Evolutionary conservation across 2,888 invertebrate genomes (phyloP).

Genomic region (Agrypnus murinus): DNA sequence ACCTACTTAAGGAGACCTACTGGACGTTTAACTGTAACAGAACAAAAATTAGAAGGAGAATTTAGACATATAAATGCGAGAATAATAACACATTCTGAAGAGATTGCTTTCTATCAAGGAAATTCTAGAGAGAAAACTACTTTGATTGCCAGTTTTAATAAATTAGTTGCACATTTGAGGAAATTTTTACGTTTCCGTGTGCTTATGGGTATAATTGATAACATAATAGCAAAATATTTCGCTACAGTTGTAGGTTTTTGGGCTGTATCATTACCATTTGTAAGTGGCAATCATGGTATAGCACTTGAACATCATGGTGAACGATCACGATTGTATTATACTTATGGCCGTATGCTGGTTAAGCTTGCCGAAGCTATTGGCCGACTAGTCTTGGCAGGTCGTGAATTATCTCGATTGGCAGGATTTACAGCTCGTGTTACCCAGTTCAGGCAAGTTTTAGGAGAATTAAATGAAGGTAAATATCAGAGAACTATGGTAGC

Average conservation of each 20-base stretch:
- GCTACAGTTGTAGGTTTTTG: constrained; percentile 98
- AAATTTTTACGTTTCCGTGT: constrained; percentile 93
- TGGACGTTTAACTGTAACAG: constrained; percentile 90
- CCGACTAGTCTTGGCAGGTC: constrained; percentile 93
- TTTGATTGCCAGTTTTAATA: constrained; percentile 90
- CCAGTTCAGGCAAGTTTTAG: constrained; percentile 88
- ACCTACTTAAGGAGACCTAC: constrained; percentile 92
- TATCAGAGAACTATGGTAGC: constrained; percentile 80
- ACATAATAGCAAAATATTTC: constrained; percentile 96
- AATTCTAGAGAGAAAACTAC: constrained; percentile 92
- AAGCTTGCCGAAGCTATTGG: constrained; percentile 99
- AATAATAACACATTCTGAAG: constrained; percentile 97
- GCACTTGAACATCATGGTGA: constrained; percentile 81
- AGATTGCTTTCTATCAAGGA: constrained; percentile 89
- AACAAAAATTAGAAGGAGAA: constrained; percentile 99
- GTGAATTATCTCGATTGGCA: constrained; percentile 94
- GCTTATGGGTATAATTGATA: constrained; percentile 95
- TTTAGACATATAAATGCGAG: constrained; percentile 97
- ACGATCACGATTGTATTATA: constrained; percentile 92
- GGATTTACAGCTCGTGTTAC: constrained; percentile 96
- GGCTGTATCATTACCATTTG: constrained; percentile 96
- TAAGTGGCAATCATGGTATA: constrained; percentile 82
- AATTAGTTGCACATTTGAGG: constrained; percentile 88
- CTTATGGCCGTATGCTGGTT: constrained; percentile 96
- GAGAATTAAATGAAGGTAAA: constrained; percentile 86